phyloP scores from a whole-genome alignment of 2,888 invertebrate species.

The Lapara coniferarum region DNA sequence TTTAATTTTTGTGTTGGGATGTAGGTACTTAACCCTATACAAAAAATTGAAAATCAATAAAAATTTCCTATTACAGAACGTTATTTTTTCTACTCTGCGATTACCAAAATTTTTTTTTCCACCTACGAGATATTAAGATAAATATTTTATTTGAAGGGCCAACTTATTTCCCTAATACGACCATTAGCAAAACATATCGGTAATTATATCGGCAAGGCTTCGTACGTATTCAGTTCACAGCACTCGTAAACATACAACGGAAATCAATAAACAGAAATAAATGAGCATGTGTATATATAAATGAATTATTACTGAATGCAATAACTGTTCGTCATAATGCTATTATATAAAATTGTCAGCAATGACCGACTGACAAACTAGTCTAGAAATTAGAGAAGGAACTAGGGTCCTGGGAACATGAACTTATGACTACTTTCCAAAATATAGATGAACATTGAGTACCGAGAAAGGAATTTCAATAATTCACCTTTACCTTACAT shows the following conservation, averaged over 20 bases:
- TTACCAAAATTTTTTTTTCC: background rate
- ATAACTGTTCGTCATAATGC: background rate
- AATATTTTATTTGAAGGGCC: constrained; percentile 64
- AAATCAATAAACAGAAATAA: constrained; percentile 21
- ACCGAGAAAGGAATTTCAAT: no score
- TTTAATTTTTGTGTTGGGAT: no score
- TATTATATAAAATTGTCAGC: no score
- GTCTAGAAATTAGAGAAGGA: no score
- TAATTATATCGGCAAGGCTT: constrained; percentile 67
- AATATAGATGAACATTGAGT: no score
- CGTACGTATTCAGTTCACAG: constrained; percentile 53
- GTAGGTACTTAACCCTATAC: background rate
- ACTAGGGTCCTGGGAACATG: no score
- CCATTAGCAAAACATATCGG: constrained; percentile 75
- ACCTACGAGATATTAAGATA: constrained; percentile 35
- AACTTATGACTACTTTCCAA: no score
- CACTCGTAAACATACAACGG: constrained; percentile 7
- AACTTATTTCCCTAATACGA: constrained; percentile 73
- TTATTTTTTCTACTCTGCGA: background rate
- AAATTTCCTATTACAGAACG: no score
- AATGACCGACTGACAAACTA: no score
- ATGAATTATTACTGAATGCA: background rate
- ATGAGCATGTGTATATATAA: background rate
- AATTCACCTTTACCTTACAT: no score
- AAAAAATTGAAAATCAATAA: no score